Conservation (phyloP, 2,113 vertebrate species). For the Cisticola juncidis region DNA sequence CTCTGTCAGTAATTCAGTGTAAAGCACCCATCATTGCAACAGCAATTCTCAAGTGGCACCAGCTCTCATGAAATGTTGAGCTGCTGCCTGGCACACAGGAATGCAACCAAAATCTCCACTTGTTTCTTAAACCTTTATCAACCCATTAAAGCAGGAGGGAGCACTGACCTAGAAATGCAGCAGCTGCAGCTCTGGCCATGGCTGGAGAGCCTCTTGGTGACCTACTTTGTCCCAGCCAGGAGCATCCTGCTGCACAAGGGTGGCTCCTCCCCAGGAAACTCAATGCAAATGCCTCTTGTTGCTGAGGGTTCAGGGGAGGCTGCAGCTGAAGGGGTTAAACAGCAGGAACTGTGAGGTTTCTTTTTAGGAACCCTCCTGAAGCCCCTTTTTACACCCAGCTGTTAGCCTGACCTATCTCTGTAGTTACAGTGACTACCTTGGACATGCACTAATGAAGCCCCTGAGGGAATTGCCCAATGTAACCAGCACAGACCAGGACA, state of each 20-base stretch:
- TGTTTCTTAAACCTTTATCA: background rate
- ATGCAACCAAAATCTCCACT: background rate
- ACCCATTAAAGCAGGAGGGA: background rate
- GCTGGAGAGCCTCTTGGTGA: conserved; percentile 4
- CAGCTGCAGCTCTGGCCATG: conserved; percentile 17
- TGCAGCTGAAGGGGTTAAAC: background rate
- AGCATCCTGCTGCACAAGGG: background rate
- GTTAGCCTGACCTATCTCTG: background rate
- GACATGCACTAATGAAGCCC: background rate
- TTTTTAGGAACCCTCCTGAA: background rate
- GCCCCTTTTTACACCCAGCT: background rate
- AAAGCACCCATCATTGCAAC: background rate
- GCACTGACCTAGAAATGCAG: conserved; percentile 30
- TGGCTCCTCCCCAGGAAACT: background rate
- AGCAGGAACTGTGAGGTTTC: background rate
- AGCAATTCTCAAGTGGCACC: background rate
- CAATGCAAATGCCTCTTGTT: background rate
- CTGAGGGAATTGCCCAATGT: background rate
- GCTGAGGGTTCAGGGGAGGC: background rate
- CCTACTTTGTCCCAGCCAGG: background rate
- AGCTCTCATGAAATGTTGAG: background rate
- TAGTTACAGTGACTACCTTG: background rate
- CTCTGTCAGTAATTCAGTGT: background rate
- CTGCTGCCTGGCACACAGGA: background rate
- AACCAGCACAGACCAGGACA: background rate